Evolutionary conservation across 1,140 invertebrate genomes (phyloP).

Genomic region (Archegozetes longisetosus): DNA sequence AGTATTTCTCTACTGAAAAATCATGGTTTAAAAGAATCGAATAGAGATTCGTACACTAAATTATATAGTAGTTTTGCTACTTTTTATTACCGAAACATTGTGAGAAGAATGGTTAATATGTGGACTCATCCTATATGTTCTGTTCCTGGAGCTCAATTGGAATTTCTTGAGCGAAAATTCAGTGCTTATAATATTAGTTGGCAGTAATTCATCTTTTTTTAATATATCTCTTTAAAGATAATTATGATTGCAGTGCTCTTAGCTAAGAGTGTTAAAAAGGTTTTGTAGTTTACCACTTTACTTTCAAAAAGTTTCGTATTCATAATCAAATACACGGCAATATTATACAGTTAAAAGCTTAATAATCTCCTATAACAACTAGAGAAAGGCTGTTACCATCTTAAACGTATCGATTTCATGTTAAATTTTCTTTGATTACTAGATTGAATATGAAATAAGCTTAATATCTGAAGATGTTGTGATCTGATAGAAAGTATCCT

Average conservation of each 20-base stretch:
- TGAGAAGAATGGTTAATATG: conserved; percentile 74
- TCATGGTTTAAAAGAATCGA: conserved; percentile 2
- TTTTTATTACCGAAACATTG: conserved; percentile 87
- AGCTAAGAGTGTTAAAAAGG: too few relatives aligned
- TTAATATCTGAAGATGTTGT: too few relatives aligned
- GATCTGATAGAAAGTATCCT: too few relatives aligned
- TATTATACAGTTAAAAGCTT: neutral
- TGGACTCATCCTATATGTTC: conserved; percentile 87
- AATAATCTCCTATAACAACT: too few relatives aligned
- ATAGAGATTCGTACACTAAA: neutral
- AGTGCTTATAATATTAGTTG: conserved; percentile 81
- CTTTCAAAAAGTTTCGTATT: neutral
- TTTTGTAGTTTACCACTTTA: too few relatives aligned
- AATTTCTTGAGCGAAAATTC: conserved; percentile 67
- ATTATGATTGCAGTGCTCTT: too few relatives aligned
- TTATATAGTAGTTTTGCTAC: conserved; percentile 81
- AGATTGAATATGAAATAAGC: too few relatives aligned
- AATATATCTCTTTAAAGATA: neutral
- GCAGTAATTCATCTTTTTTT: conserved; percentile 2
- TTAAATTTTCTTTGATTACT: too few relatives aligned
- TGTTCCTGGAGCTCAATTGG: conserved; percentile 68
- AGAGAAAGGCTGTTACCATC: too few relatives aligned
- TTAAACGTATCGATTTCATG: too few relatives aligned
- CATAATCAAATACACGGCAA: neutral
- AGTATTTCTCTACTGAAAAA: neutral